A percentile compares a stretch with the other conserved stretches of the same genome.
Conservation (phyloP, 1,140 invertebrate species). For the Globodera ellingtonae region DNA sequence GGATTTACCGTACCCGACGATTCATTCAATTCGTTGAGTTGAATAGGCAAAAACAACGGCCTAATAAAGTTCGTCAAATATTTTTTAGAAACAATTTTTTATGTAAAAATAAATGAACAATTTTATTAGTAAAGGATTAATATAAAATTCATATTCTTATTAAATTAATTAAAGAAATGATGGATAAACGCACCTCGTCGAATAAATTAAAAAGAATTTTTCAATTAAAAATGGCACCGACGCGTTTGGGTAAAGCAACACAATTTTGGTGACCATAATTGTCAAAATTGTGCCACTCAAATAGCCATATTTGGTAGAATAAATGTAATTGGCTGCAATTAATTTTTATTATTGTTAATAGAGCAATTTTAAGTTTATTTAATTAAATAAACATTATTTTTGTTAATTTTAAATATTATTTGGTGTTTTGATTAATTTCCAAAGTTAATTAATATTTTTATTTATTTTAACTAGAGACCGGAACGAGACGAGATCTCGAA, state of each 20-base stretch:
- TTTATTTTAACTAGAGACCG: no score
- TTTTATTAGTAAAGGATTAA: no score
- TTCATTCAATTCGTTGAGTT: background rate
- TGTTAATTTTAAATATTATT: background rate
- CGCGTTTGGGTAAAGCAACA: slow-evolving; percentile 5
- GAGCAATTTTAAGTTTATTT: background rate
- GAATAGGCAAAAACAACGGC: background rate
- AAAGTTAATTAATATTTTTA: no score
- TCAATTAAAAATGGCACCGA: slow-evolving; percentile 64
- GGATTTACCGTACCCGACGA: background rate
- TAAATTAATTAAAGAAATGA: no score
- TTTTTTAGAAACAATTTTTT: no score
- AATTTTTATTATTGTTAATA: slow-evolving; percentile 43
- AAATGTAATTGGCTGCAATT: slow-evolving; percentile 73
- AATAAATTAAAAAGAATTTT: slow-evolving; percentile 66
- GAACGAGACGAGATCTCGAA: no score
- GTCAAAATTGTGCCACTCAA: slow-evolving; percentile 71
- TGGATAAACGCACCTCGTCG: background rate
- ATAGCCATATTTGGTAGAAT: slow-evolving; percentile 73
- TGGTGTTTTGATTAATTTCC: no score
- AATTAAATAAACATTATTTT: background rate
- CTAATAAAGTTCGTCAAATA: background rate
- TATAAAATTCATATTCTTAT: no score
- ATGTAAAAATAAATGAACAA: no score
- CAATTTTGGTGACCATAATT: slow-evolving; percentile 13